phyloP scores from a whole-genome alignment of 2,888 invertebrate species.

The Phaedon cochleariae region DNA sequence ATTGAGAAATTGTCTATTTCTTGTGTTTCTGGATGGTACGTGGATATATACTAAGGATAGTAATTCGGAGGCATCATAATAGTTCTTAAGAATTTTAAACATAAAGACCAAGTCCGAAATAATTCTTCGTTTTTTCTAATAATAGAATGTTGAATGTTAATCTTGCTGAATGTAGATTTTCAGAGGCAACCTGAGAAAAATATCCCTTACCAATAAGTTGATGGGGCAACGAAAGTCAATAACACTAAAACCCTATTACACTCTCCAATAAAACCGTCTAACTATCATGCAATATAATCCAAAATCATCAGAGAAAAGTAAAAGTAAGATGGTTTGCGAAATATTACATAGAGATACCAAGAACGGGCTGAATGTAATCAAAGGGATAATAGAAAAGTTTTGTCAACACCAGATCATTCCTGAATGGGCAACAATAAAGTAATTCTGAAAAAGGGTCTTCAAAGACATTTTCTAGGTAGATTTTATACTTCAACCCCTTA shows the following conservation, averaged over 20 bases:
- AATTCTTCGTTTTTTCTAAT: too few relatives aligned
- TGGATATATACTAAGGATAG: too few relatives aligned
- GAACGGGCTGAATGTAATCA: not conserved
- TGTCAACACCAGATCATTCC: constrained; percentile 15
- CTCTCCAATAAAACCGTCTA: not conserved
- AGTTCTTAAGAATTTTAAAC: too few relatives aligned
- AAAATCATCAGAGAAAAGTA: constrained; percentile 10
- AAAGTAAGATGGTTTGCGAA: constrained; percentile 19
- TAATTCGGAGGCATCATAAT: too few relatives aligned
- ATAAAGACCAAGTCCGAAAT: too few relatives aligned
- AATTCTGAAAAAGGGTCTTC: constrained; percentile 9
- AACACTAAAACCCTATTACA: not conserved
- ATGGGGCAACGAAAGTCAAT: not conserved
- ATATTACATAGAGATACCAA: constrained; percentile 1
- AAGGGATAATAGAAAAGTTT: constrained; percentile 4
- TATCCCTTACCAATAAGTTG: not conserved
- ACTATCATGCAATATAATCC: not conserved
- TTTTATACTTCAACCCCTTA: constrained; percentile 3
- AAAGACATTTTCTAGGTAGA: constrained; percentile 1
- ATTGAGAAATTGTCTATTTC: too few relatives aligned
- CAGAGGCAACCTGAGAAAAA: not conserved
- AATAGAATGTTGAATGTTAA: too few relatives aligned
- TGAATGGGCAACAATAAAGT: constrained; percentile 10
- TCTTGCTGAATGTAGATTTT: too few relatives aligned
- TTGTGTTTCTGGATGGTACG: too few relatives aligned